Evolutionary conservation across 2,888 invertebrate genomes (phyloP).

Genomic region (Hypomecis punctinalis): DNA sequence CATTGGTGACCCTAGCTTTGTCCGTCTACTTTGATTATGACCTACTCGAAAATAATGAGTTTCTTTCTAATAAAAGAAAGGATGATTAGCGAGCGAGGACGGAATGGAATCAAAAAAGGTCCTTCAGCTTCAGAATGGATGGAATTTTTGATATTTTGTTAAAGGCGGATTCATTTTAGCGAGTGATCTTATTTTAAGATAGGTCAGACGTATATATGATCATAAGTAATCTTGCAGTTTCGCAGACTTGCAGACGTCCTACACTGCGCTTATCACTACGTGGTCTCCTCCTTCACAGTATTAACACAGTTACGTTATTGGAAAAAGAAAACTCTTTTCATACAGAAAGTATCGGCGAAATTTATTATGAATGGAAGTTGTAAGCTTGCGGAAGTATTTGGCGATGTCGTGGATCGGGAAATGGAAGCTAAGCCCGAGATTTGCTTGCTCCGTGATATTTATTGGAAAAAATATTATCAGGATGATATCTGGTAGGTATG

Average conservation of each 20-base stretch:
- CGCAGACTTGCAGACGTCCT: no score
- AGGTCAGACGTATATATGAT: no score
- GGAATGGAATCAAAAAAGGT: slow-evolving; percentile 8
- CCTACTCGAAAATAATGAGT: slow-evolving; percentile 42
- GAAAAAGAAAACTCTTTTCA: background rate
- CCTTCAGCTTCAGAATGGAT: slow-evolving; percentile 10
- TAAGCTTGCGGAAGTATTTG: background rate
- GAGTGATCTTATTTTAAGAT: background rate
- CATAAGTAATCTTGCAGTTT: no score
- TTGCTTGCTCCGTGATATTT: background rate
- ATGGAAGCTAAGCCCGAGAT: background rate
- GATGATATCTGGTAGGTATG: no score
- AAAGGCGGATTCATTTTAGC: background rate
- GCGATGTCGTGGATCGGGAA: background rate
- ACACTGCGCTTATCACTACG: no score
- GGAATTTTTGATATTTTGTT: slow-evolving; percentile 1
- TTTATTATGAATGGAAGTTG: background rate
- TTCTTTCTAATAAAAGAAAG: slow-evolving; percentile 39
- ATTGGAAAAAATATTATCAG: background rate
- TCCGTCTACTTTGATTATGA: slow-evolving; percentile 39
- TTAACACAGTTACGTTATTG: no score
- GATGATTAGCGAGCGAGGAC: slow-evolving; percentile 35
- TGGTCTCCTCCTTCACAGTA: no score
- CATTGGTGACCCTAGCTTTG: background rate
- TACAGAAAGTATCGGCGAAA: background rate